These are phyloP conservation scores for Gambelia wislizenii DNA, from an alignment of 2,797 vertebrate genomes.

Conservation along the genomic window DNA sequence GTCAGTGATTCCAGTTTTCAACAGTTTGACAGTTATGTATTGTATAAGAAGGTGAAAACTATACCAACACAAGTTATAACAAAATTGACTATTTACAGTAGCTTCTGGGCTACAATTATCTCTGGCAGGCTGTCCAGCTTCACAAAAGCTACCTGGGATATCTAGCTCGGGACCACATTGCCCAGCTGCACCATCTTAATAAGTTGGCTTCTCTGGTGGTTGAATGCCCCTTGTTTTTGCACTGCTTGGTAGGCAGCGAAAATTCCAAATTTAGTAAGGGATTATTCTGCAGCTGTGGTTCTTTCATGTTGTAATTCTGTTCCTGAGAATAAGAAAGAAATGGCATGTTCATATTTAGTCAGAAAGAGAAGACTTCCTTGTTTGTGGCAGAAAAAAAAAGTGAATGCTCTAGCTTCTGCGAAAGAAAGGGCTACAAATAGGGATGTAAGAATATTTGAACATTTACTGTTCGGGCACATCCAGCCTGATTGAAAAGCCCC, in stretches of 20 bases:
- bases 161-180: background rate
- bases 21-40: background rate
- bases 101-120: background rate
- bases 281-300: background rate
- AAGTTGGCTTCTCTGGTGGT: no score
- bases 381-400: background rate
- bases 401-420: no score
- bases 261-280: background rate
- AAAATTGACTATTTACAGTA: background rate
- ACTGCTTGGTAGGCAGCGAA: background rate
- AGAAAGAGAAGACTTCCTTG: rapidly evolving
- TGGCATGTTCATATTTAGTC: background rate
- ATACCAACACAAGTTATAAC: background rate
- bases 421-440: no score
- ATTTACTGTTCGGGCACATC: no score
- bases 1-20: background rate
- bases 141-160: background rate
- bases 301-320: background rate
- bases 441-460: no score
- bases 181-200: background rate
- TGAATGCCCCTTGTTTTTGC: background rate
- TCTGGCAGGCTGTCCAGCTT: background rate
- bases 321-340: background rate
- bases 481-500: no score
- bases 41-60: rapidly evolving